phyloP scores from a whole-genome alignment of 2,797 vertebrate species.

The Mallotus villosus region DNA sequence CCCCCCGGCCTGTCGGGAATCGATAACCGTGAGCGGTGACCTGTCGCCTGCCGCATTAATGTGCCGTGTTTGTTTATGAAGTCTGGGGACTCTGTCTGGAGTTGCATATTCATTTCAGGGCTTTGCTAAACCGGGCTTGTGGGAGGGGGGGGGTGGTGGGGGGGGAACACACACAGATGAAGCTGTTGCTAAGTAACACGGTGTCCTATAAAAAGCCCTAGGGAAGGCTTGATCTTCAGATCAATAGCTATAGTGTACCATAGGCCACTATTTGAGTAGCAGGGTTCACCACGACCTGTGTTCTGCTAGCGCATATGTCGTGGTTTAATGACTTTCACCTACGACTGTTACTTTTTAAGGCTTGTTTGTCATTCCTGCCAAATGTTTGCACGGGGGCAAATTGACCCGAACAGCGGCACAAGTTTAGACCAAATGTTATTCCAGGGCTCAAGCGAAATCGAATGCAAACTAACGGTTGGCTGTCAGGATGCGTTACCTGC shows the following conservation, averaged over 20 bases:
- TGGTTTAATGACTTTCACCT: neutral
- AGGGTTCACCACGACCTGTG: constrained; percentile 6
- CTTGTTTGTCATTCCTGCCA: constrained; percentile 15
- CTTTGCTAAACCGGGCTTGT: neutral
- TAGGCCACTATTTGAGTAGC: constrained; percentile 2
- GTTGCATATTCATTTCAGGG: constrained; percentile 23
- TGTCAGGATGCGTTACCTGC: constrained; percentile 16
- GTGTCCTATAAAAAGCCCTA: constrained; percentile 22
- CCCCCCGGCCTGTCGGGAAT: neutral
- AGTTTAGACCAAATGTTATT: constrained; percentile 11
- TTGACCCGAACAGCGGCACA: neutral
- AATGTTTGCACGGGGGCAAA: neutral
- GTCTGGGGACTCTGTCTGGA: constrained; percentile 9
- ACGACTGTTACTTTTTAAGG: neutral
- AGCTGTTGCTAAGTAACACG: too few species aligned
- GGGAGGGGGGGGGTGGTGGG: neutral
- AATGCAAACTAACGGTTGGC: constrained; percentile 13
- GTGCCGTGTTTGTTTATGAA: constrained; percentile 24
- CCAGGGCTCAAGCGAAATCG: constrained; percentile 12
- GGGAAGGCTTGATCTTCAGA: constrained; percentile 15
- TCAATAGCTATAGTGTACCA: constrained; percentile 21
- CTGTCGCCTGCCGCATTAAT: constrained; percentile 24
- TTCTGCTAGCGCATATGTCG: neutral
- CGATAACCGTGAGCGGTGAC: constrained; percentile 29
- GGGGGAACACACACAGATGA: neutral